Base-by-base conservation (phyloP, 2,888 invertebrate genomes). In the Clepsis dumicolana region DNA sequence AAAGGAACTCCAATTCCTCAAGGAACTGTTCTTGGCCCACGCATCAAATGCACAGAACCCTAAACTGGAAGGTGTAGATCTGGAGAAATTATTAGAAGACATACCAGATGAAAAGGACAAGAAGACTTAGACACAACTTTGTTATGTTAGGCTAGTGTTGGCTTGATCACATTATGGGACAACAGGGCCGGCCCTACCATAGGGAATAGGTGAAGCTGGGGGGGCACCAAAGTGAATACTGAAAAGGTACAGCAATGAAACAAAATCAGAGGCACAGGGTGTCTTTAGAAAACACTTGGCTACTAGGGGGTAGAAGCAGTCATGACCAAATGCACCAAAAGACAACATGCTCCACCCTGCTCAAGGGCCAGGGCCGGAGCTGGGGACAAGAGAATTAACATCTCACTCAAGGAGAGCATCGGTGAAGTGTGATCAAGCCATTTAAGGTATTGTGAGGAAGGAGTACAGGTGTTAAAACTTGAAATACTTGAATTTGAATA, bases 11-110 rank as follows among this genome's bases (percentile, higher is more conserved):
- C 95, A 96, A 54, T 96, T 97, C 79, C 89, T 97, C 10, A 97
- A 97, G 85, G 97, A 97, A 80, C 88, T 97, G 64, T 97, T 97
- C 80, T 87, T 97, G 72, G 96, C 97, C 4, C 97, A 97, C 83
- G 97, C 97, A 41, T 96, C 97, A 77, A 95, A 94, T 69, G 86
- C 91, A 70, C 89, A 90, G 8, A 91, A 89, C 63, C 80, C 91
- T 0, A 95, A 95, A 77, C 94, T 95, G 77, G 94, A 94, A 38
- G 94, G 94, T 0, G 84, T 95, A 16, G 94, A 95, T 80, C 82
- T 95, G 52, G 90, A 95, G 52, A 94, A 94, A 77, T 84, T 95
- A 0, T 77, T 95, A 29, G 93, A 92, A 75, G 95, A 95, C 75
- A 89, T 94, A 50, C 90, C 89, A 1, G 92, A 93, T 63, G 92